Evolutionary conservation across 2,888 invertebrate species (phyloP), one percentile per base, ranked within the genome.

Genomic region (Aphodius granarius): DNA sequence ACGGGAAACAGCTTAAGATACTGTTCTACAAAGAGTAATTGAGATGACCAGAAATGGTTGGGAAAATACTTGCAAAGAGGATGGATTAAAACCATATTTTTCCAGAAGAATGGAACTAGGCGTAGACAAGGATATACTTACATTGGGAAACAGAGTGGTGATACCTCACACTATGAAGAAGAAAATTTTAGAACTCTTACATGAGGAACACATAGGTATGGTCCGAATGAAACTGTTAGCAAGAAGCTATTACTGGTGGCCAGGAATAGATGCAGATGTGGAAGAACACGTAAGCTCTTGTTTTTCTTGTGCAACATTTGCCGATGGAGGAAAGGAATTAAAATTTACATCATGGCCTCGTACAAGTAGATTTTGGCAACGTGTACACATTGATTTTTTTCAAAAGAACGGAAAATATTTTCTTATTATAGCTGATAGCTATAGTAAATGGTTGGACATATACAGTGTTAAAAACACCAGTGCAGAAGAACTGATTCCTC

Each of bases 391-490:
- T 9, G 74, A 78, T 62, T 78, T 76, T 63, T 77, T 74, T 63
- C 72, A 77, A 1, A 78, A 72, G 73, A 43, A 64, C n/a, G 73
- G 77, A n/a, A 20, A 63, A 17, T 62, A 23, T 9, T 79, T 81
- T 68, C 72, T 80, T 13, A 78, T 81, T 71, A 62, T 78, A 2
- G 75, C 79, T 16, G 80, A 81, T 74, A 64, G 76, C 63, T 77
- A 74, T 75, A 80, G 78, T 19, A 81, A 79, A 75, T 80, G 79
- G 80, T 43, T 81, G 9, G 80, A 81, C 23, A 74, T 23, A 15
- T 79, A 80, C 5, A 81, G 79, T 79, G 43, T 75, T n/a, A 43
- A 73, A 13, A 78, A 77, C n/a, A 80, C 79, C 5, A 78, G 68
- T 70, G 80, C 78, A 0, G 23, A 16, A 62, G 76, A 78, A 70